Evolutionary conservation across 1,140 invertebrate species (phyloP).

Genomic region (Drosophila kikkawai): DNA sequence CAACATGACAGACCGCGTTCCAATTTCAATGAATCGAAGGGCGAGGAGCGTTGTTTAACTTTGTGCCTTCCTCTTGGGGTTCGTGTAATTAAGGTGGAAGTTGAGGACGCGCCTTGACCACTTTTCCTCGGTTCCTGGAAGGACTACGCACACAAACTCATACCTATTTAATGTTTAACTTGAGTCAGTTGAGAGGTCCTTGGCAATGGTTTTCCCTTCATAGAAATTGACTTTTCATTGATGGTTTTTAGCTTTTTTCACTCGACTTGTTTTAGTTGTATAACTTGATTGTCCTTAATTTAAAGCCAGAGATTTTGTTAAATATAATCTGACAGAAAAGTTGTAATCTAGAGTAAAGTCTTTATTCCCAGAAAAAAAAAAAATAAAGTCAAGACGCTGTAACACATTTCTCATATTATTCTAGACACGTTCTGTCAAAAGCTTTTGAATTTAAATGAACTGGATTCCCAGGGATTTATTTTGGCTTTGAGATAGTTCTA

Average conservation of each 20-base stretch:
- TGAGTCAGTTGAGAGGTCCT: constrained; percentile 11
- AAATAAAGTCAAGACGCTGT: background rate
- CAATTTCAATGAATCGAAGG: constrained; percentile 38
- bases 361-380: background rate
- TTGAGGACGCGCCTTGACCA: constrained; percentile 47
- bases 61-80: constrained; percentile 1
- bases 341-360: background rate
- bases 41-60: background rate
- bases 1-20: constrained; percentile 42
- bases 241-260: background rate
- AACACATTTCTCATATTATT: background rate
- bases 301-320: background rate
- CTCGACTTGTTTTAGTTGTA: background rate
- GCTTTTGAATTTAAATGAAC: constrained; percentile 1
- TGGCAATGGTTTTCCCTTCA: background rate
- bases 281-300: background rate
- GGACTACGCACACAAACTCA: background rate
- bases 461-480: background rate
- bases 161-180: background rate
- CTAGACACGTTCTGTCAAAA: background rate
- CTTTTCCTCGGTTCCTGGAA: constrained; percentile 16
- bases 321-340: background rate
- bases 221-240: constrained; percentile 13
- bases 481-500: background rate
- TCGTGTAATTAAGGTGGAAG: constrained; percentile 57